phyloP scores from a whole-genome alignment of 2,888 invertebrate genomes.

The Lasioglossum leucozonium region DNA sequence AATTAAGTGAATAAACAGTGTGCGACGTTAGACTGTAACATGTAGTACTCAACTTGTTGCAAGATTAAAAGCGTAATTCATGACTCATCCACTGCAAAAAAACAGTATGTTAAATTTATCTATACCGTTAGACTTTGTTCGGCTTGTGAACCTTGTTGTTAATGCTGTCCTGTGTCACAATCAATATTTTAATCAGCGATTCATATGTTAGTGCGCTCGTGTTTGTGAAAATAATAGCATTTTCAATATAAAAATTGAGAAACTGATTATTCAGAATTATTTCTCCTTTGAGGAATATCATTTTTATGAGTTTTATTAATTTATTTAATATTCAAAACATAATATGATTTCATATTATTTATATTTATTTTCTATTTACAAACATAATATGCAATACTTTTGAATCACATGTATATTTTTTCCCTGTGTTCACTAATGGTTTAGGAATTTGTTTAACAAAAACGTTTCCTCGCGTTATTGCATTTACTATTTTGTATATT shows the following conservation, averaged over 20 bases:
- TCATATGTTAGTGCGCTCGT: not conserved
- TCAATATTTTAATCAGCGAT: not conserved
- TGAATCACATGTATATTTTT: too few species aligned
- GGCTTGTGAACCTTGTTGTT: not conserved
- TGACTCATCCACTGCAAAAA: slow-evolving; percentile 53
- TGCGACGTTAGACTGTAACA: not conserved
- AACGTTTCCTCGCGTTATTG: too few species aligned
- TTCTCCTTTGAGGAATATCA: not conserved
- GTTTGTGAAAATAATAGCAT: not conserved
- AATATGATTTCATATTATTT: not conserved
- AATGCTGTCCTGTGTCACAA: not conserved
- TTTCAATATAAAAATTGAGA: not conserved
- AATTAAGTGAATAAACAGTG: not conserved
- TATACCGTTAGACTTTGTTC: not conserved
- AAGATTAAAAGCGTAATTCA: slow-evolving; percentile 53
- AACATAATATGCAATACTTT: not conserved
- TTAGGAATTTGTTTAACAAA: too few species aligned
- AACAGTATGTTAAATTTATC: slow-evolving; percentile 15
- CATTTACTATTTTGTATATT: not conserved
- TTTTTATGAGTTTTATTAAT: not conserved
- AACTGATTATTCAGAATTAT: not conserved
- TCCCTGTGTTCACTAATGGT: too few species aligned
- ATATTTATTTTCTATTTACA: not conserved
- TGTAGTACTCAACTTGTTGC: slow-evolving; percentile 60
- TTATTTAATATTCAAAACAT: not conserved